A percentile compares a stretch with the other conserved stretches of the same genome.
phyloP scores from a whole-genome alignment of 1,140 invertebrate species.

The Lasioglossum albipes region DNA sequence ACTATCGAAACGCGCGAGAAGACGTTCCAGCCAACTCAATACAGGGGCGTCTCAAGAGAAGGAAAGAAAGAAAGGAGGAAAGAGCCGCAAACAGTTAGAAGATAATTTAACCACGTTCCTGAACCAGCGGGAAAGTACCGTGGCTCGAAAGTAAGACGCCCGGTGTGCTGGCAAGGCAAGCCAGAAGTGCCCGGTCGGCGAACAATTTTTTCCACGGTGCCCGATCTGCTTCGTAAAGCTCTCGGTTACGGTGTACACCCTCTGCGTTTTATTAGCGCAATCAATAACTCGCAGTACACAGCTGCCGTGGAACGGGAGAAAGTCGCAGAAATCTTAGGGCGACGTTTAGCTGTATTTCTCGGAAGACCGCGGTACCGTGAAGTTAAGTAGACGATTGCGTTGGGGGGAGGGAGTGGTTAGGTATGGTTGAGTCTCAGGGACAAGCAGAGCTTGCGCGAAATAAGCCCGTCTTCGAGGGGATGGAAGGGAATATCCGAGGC shows the following conservation, averaged over 20 bases:
- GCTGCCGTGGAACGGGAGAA: neutral
- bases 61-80: no score
- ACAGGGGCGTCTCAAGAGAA: no score
- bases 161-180: no score
- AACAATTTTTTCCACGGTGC: conserved; percentile 2
- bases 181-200: neutral
- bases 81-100: no score
- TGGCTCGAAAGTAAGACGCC: no score
- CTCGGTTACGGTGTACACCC: neutral
- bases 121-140: no score
- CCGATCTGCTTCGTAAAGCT: neutral
- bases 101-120: no score
- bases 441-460: conserved; percentile 34
- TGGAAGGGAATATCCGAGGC: conserved; percentile 6
- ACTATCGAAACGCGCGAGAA: no score
- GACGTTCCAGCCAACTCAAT: no score
- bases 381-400: conserved; percentile 44
- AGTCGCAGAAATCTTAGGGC: conserved; percentile 34
- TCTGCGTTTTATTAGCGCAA: conserved; percentile 11
- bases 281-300: conserved; percentile 7
- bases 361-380: conserved; percentile 38
- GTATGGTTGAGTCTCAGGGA: neutral
- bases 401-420: neutral
- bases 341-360: conserved; percentile 33
- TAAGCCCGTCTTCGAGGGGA: conserved; percentile 32